Conservation (phyloP, 2,113 vertebrate genomes). For the Bombycilla garrulus region DNA sequence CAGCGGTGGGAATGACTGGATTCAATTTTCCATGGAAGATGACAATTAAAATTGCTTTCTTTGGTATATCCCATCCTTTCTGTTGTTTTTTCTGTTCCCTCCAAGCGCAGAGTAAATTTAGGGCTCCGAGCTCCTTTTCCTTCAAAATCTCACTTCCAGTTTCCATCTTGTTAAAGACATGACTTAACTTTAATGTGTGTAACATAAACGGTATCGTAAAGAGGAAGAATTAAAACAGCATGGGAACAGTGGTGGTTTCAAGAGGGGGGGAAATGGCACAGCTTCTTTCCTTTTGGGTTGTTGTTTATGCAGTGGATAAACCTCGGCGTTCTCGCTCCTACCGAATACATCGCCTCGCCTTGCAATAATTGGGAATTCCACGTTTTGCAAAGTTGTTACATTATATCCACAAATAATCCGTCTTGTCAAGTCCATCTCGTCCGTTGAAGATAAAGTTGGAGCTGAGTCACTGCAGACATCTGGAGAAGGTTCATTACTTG, state of each 20-base stretch:
- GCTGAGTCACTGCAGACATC: conserved; percentile 84
- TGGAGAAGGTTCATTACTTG: conserved; percentile 88
- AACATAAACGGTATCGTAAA: conserved; percentile 78
- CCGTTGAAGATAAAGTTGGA: conserved; percentile 75
- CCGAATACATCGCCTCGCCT: conserved; percentile 36
- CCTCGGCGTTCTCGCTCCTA: not conserved
- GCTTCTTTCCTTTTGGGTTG: conserved; percentile 54
- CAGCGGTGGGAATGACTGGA: conserved; percentile 45
- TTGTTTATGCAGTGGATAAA: conserved; percentile 65
- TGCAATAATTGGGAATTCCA: conserved; percentile 67
- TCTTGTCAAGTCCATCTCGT: conserved; percentile 77
- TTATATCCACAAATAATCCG: conserved; percentile 75
- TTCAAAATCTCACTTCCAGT: conserved; percentile 77
- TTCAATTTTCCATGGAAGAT: conserved; percentile 75
- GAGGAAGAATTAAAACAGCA: conserved; percentile 75
- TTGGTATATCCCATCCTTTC: conserved; percentile 72
- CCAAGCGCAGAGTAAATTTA: conserved; percentile 14
- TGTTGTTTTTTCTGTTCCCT: conserved; percentile 58
- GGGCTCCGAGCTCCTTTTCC: conserved; percentile 57
- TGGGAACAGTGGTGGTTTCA: conserved; percentile 55
- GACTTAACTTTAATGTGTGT: conserved; percentile 80
- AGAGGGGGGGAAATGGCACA: conserved; percentile 30
- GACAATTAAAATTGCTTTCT: conserved; percentile 76
- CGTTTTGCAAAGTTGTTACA: conserved; percentile 57
- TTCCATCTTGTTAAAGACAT: conserved; percentile 79